These are phyloP conservation scores for Vannuccia rotundouncinata DNA, from an alignment of 2,888 invertebrate genomes.

Conservation along the genomic window DNA sequence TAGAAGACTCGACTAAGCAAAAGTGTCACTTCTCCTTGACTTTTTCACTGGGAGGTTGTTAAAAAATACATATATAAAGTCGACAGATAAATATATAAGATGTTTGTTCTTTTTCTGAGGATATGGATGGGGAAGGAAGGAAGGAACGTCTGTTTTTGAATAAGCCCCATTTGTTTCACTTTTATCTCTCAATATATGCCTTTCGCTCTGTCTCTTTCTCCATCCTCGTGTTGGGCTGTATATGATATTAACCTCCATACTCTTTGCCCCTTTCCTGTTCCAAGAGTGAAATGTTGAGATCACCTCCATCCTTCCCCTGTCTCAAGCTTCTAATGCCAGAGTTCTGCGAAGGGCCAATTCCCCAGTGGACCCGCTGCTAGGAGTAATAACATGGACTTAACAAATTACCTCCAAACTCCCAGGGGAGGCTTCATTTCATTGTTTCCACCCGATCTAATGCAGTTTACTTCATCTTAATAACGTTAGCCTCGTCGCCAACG, in stretches of 20 bases:
- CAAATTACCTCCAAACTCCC: background rate
- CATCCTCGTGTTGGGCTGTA: background rate
- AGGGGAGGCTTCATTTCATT: background rate
- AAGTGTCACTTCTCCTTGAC: background rate
- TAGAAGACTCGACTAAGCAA: background rate
- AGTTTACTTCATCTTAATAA: slow-evolving; percentile 8
- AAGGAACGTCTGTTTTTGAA: background rate
- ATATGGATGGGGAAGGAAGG: background rate
- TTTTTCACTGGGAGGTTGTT: background rate
- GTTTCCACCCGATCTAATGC: slow-evolving; percentile 7
- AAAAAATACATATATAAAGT: background rate
- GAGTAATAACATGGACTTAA: background rate
- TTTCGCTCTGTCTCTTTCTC: background rate
- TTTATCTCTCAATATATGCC: background rate
- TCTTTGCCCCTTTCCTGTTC: no score
- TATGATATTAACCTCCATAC: no score
- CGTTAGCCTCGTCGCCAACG: no score
- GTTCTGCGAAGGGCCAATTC: background rate
- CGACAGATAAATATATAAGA: background rate
- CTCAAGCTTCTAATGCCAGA: no score
- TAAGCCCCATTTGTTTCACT: background rate
- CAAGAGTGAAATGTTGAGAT: background rate
- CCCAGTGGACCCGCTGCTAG: background rate
- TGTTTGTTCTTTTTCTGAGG: background rate
- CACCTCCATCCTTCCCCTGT: background rate